Conservation (phyloP, 2,797 vertebrate species). For the Pseudomugil gertrudae region DNA sequence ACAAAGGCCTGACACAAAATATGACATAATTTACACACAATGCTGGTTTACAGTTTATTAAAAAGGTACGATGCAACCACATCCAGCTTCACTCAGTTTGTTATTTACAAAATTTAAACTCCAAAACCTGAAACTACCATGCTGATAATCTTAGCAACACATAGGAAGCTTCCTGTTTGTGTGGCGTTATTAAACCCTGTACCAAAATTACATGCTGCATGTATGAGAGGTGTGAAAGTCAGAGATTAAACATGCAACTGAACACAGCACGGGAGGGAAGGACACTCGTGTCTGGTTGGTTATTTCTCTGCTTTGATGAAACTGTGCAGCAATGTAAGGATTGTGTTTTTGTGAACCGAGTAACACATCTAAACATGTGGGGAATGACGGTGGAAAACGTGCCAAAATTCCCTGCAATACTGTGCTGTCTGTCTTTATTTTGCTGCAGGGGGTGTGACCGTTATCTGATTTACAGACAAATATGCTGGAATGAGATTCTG, state of each 20-base stretch:
- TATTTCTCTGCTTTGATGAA: background rate
- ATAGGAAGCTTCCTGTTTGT: background rate
- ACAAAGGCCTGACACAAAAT: constrained; percentile 41
- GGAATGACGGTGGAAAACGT: too few relatives aligned
- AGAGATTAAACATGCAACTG: background rate
- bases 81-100: too few relatives aligned
- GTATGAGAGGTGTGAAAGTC: too few relatives aligned
- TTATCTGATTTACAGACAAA: too few relatives aligned
- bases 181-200: background rate
- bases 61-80: background rate
- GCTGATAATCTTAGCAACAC: background rate
- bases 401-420: too few relatives aligned
- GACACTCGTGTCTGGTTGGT: background rate
- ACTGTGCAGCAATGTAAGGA: background rate
- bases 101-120: too few relatives aligned
- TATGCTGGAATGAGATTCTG: too few relatives aligned
- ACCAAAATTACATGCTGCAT: background rate
- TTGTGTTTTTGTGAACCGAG: too few relatives aligned
- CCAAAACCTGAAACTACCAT: background rate
- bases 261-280: background rate
- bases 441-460: too few relatives aligned
- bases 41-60: constrained; percentile 19
- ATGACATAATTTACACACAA: constrained; percentile 40
- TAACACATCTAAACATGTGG: too few relatives aligned
- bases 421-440: too few relatives aligned